Percentiles rank a stretch among this genome's conserved stretches.
Evolutionary conservation across 1,140 invertebrate species (phyloP).

Genomic region (Pentalonia nigronervosa): DNA sequence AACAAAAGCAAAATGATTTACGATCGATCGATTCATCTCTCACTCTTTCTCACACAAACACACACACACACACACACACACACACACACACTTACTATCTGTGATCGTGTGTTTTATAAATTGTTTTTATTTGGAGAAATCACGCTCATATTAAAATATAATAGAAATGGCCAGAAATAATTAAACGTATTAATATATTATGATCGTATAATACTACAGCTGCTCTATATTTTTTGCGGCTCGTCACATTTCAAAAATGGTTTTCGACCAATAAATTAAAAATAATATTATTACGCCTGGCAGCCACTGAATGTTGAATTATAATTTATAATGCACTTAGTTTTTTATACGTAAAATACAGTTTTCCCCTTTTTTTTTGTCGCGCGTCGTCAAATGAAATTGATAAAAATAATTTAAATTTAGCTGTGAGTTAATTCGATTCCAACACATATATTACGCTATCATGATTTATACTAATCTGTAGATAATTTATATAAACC

Average conservation of each 20-base stretch:
- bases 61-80: background rate
- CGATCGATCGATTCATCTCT: background rate
- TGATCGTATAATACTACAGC: no score
- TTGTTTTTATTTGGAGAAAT: background rate
- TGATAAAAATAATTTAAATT: background rate
- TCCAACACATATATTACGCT: background rate
- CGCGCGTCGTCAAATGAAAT: background rate
- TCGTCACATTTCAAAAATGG: background rate
- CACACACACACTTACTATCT: no score
- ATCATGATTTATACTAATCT: no score
- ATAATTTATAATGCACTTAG: background rate
- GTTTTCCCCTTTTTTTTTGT: background rate
- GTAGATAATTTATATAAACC: no score
- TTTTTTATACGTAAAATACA: background rate
- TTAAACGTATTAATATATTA: background rate
- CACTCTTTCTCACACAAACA: background rate
- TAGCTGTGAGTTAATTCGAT: background rate
- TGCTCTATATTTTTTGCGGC: background rate
- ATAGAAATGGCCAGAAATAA: background rate
- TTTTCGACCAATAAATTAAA: background rate
- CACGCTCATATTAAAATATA: background rate
- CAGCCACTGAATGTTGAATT: background rate
- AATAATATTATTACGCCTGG: background rate
- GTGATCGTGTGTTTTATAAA: background rate
- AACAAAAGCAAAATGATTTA: conserved; percentile 5